These are phyloP conservation scores for Trilocha varians DNA, from an alignment of 2,888 invertebrate genomes.

Conservation along the genomic window DNA sequence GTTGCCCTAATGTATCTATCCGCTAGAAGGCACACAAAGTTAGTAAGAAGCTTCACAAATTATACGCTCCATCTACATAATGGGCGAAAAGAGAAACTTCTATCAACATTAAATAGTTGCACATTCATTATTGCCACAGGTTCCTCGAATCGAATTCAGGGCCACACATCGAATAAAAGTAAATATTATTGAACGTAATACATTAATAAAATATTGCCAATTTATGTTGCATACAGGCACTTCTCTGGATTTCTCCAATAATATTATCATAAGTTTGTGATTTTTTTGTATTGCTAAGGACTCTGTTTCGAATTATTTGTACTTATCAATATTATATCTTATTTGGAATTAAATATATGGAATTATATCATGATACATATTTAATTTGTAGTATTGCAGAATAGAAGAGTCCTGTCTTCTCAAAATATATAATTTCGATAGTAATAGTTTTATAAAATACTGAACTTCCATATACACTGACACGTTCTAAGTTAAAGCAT, in stretches of 20 bases:
- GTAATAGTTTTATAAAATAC: conserved; percentile 61
- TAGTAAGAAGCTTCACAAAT: conserved; percentile 70
- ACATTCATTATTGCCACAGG: conserved; percentile 16
- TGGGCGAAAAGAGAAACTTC: conserved; percentile 6
- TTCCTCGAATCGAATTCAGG: conserved; percentile 13
- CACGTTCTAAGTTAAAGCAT: conserved; percentile 71
- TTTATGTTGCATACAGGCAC: conserved; percentile 71
- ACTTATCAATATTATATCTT: conserved; percentile 47
- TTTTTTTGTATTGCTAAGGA: conserved; percentile 58
- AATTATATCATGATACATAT: conserved; percentile 30
- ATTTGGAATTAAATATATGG: conserved; percentile 6
- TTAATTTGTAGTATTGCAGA: conserved; percentile 36
- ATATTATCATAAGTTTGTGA: conserved; percentile 61
- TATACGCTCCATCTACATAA: conserved; percentile 31
- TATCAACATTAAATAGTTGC: conserved; percentile 7
- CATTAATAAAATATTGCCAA: conserved; percentile 71
- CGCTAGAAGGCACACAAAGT: conserved; percentile 73
- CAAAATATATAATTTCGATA: conserved; percentile 49
- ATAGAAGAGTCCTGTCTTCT: conserved; percentile 46
- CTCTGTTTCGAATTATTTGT: conserved; percentile 52
- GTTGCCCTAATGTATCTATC: conserved; percentile 68
- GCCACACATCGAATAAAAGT: conserved; percentile 25
- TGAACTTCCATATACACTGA: conserved; percentile 61
- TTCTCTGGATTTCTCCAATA: conserved; percentile 72
- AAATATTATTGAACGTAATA: conserved; percentile 57